Percentiles rank a stretch among this genome's conserved stretches.
These are phyloP conservation scores for Agriopis aurantiaria DNA, from an alignment of 2,888 invertebrate species.

Conservation along the genomic window DNA sequence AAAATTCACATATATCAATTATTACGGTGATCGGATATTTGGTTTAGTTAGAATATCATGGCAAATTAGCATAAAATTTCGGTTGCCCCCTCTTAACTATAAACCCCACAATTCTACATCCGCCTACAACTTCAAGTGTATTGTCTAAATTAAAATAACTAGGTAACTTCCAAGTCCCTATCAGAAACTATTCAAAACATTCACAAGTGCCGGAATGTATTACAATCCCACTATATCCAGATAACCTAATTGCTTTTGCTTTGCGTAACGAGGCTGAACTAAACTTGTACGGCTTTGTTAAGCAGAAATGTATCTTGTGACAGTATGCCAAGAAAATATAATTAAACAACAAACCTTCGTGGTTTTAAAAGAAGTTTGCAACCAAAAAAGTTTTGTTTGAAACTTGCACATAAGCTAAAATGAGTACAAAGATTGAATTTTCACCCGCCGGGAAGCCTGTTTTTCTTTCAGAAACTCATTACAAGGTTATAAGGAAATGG, in stretches of 20 bases:
- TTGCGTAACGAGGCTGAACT: conserved; percentile 11
- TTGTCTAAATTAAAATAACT: conserved; percentile 12
- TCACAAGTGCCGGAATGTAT: conserved; percentile 7
- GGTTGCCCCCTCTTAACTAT: too few relatives aligned
- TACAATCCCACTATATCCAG: conserved; percentile 1
- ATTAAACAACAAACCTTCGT: neutral
- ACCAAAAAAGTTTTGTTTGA: too few relatives aligned
- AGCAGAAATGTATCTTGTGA: conserved; percentile 7
- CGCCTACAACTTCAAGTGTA: neutral
- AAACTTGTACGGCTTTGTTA: conserved; percentile 15
- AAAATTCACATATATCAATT: too few relatives aligned
- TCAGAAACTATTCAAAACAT: conserved; percentile 12
- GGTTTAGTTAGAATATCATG: too few relatives aligned
- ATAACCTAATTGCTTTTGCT: conserved; percentile 23
- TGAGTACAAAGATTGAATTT: too few relatives aligned
- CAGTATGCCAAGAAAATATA: neutral
- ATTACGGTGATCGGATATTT: too few relatives aligned
- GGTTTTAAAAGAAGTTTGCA: too few relatives aligned
- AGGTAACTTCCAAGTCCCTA: conserved; percentile 2
- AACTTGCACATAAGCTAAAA: too few relatives aligned
- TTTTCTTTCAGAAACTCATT: too few relatives aligned
- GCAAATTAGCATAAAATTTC: too few relatives aligned
- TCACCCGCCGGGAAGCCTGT: too few relatives aligned
- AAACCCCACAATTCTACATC: neutral
- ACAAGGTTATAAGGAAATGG: too few relatives aligned